Base-by-base conservation (phyloP, 1,140 invertebrate species). In the Phymastichus coffea region DNA sequence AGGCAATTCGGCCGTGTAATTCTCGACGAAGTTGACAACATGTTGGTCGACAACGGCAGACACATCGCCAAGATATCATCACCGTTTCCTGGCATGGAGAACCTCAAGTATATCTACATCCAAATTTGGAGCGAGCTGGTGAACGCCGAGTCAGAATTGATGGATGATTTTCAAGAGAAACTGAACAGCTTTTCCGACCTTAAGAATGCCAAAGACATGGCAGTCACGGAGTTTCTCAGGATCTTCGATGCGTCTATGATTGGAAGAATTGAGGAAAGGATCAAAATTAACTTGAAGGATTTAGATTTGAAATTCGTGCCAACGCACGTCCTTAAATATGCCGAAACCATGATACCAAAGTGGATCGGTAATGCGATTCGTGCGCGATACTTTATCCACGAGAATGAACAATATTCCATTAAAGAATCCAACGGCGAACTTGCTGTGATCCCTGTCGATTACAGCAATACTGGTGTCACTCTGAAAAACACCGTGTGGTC, bases 11-110 rank as follows among this genome's bases (percentile, higher is more conserved):
- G 61, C 15, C 66, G 66, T 30, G 58, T 74, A 0, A 70, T 77
- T 9, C 53, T 78, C 9, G 76, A 78, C 56, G 76, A 78, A 53
- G 73, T 78, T 6, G 76, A 78, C 40, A 76, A 71, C 25, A 73
- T 77, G 74, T 52, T 76, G 17, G 65, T 77, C 0, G 75, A 77
- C 48, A 74, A 74, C 40, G 74, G 71, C 2, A 68, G 67, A 17
- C 70, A 73, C 47, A 69, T 75, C n/a, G 57, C 74, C 0, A 72
- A 75, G 46, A 61, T 78, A 48, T 75, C 72, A 0, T 65, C 70
- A 7, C 67, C 70, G 35, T 55, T 74, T 12, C 62, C 72, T 17
- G 69, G 65, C 6, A 61, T 78, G 40, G 72, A 76, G 26, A 68
- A 67, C 35, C 61, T 78, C 1, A 68, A 73, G 51, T 67, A 68